Base-by-base conservation (phyloP, 1,140 invertebrate genomes). In the Ostrea denselamellosa region DNA sequence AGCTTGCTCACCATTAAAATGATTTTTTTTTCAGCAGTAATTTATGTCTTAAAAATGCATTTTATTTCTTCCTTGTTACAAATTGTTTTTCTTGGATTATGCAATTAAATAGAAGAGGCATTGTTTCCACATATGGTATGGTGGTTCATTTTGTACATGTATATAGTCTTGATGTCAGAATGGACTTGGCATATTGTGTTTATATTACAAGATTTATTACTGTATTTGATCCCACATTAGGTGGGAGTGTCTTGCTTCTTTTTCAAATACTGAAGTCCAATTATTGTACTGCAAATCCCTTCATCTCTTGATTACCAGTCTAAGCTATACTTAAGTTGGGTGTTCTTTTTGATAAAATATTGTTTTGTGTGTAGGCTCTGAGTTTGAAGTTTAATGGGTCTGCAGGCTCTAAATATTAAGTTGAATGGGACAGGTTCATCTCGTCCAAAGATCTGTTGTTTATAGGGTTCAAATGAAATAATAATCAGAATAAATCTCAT, bases 1-100 rank as follows among this genome's bases (percentile, higher is more conserved):
- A 77, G 68, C 68, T 28, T 77, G 68, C 68, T 77, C 68, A 28
- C 68, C 68, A 77, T 34, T 62, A 77, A n/a, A 77, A 77, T 77
- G 25, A 28, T 77, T 28, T 9, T 77, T 77, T 71, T 28, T 77
- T 14, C 56, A 7, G 17, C 7, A 62, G 56, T 19, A 62, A 62
- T 62, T 62, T 62, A 62, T 62, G 56, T 62, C 22, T 28, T 77
- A 34, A 77, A 77, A 77, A 77, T 34, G 8, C 68, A 34, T 77
- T 77, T 28, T 25, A 77, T 77, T 77, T 77, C 68, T 12, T 14
- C 14, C 22, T 34, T 77, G 25, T 28, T 12, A 25, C 68, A 77
- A 77, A 25, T 28, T 77, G 25, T 28, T 77, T 77, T 77, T 77
- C 68, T 77, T 10, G 68, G 68, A 77, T 77, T 77, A 77, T 17